Conservation (phyloP, 2,113 vertebrate genomes). For the Pithys albifrons region DNA sequence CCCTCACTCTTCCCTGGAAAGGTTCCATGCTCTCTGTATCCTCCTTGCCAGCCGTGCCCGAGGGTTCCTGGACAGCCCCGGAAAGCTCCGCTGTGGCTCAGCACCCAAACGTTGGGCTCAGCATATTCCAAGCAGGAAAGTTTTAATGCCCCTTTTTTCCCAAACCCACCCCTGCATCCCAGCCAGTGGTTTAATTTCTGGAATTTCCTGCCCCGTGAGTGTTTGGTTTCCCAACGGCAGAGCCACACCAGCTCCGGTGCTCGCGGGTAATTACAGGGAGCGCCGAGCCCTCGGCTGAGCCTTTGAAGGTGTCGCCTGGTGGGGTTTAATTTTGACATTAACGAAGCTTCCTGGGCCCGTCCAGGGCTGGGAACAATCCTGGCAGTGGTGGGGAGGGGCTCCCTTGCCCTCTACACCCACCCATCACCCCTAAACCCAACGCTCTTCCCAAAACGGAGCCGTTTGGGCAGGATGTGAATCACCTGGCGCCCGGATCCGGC, state of each 20-base stretch:
- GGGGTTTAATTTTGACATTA: not conserved
- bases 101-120: not conserved
- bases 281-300: not conserved
- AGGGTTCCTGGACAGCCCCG: not conserved
- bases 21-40: accelerated
- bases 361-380: not conserved
- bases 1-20: not conserved
- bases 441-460: not conserved
- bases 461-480: constrained; percentile 37
- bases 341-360: not conserved
- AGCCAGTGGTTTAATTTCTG: constrained; percentile 23
- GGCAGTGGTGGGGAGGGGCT: not conserved
- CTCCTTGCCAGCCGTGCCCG: accelerated
- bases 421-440: not conserved
- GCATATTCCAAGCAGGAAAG: not conserved
- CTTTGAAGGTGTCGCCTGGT: constrained; percentile 36
- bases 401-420: not conserved
- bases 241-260: not conserved
- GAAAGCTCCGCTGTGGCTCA: accelerated
- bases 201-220: constrained; percentile 63
- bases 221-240: constrained; percentile 26
- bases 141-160: not conserved
- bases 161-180: not conserved
- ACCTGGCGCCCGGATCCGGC: not conserved
- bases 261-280: constrained; percentile 40